These are phyloP conservation scores for Spheniscus humboldti DNA, from an alignment of 2,797 vertebrate species.

Conservation along the genomic window DNA sequence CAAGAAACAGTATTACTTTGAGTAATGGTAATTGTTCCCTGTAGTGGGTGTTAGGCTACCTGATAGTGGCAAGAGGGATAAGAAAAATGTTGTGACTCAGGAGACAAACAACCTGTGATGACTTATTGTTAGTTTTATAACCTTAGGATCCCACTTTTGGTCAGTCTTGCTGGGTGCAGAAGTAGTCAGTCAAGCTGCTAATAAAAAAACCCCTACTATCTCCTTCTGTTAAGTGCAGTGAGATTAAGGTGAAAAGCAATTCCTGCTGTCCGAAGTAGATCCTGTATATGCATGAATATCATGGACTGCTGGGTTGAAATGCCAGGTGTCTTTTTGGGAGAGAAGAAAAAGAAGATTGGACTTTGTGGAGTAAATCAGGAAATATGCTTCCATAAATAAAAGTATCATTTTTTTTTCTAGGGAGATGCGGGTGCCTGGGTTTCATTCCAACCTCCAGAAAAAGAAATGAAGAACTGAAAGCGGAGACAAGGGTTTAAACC, in stretches of 20 bases:
- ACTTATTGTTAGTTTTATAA: not conserved
- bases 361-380: not conserved
- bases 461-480: not conserved
- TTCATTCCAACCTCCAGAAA: not conserved
- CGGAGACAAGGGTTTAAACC: not conserved
- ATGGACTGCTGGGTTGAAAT: not conserved
- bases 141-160: not conserved
- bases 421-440: not conserved
- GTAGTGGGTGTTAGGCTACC: not conserved
- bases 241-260: not conserved
- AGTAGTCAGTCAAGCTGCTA: not conserved
- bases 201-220: accelerated
- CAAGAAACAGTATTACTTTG: not conserved
- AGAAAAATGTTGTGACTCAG: not conserved
- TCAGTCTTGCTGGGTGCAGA: not conserved
- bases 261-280: not conserved
- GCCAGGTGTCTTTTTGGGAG: not conserved
- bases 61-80: not conserved
- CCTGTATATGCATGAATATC: not conserved
- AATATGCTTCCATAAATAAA: not conserved
- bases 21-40: not conserved
- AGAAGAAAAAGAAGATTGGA: not conserved
- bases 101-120: not conserved
- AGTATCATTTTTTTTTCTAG: not conserved
- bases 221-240: not conserved